Evolutionary conservation across 2,797 vertebrate genomes (phyloP).

Genomic region (Anguilla pacifica): DNA sequence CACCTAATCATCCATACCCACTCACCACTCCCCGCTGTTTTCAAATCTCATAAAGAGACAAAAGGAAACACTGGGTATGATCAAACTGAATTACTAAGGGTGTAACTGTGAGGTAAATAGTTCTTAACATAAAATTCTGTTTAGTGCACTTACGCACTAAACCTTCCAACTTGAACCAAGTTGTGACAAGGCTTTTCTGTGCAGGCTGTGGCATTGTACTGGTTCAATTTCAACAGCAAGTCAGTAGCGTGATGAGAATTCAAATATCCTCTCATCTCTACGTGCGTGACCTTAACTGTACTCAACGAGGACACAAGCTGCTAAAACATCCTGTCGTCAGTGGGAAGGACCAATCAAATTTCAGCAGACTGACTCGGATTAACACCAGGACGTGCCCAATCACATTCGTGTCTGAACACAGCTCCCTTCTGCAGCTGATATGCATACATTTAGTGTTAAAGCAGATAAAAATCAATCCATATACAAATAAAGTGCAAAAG

Average conservation of each 20-base stretch:
- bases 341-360: not conserved
- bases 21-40: not conserved
- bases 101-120: not conserved
- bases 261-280: not conserved
- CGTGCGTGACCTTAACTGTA: not conserved
- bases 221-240: not conserved
- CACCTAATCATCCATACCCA: not conserved
- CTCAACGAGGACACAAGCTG: not conserved
- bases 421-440: slow-evolving; percentile 20
- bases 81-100: not conserved
- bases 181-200: not conserved
- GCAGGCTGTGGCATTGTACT: not conserved
- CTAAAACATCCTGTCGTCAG: not conserved
- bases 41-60: not conserved
- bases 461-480: slow-evolving; percentile 23
- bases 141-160: not conserved
- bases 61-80: not conserved
- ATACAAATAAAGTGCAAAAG: slow-evolving; percentile 19
- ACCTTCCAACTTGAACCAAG: not conserved
- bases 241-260: not conserved
- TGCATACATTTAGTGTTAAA: slow-evolving; percentile 25
- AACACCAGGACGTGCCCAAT: slow-evolving; percentile 30
- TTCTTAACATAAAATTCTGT: not conserved
- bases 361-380: slow-evolving; percentile 4
- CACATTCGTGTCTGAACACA: slow-evolving; percentile 22